A percentile compares a stretch with the other conserved stretches of the same genome.
Conservation (phyloP, 2,888 invertebrate species). For the Drosophila meridionalis region DNA sequence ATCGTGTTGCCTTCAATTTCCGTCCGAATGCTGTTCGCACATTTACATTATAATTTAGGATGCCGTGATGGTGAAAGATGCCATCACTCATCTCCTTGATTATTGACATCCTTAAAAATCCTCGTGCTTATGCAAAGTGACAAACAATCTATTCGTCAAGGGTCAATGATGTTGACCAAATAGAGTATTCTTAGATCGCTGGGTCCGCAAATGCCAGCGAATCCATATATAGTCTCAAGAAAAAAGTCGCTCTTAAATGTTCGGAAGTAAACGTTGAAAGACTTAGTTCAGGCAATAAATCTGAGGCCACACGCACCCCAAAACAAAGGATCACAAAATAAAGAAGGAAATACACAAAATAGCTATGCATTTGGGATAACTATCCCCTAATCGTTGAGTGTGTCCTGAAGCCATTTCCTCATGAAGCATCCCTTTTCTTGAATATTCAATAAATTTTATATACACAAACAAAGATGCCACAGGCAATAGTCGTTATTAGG, state of each 20-base stretch:
- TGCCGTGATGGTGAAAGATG: constrained; percentile 46
- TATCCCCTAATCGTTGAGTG: constrained; percentile 20
- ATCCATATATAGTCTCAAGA: constrained; percentile 37
- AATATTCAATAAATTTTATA: constrained; percentile 49
- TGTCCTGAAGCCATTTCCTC: constrained; percentile 20
- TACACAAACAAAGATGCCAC: constrained; percentile 27
- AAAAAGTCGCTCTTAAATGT: not conserved
- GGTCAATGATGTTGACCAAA: constrained; percentile 50
- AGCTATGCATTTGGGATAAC: constrained; percentile 38
- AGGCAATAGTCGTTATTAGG: constrained; percentile 52
- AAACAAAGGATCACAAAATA: constrained; percentile 53
- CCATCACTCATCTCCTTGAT: constrained; percentile 29
- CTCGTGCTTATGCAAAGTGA: constrained; percentile 31
- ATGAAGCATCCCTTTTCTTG: constrained; percentile 22
- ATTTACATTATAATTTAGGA: constrained; percentile 57
- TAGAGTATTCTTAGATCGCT: constrained; percentile 6
- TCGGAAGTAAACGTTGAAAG: constrained; percentile 28
- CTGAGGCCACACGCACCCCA: constrained; percentile 66
- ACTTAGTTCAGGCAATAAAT: constrained; percentile 70
- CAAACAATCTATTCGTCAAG: constrained; percentile 18
- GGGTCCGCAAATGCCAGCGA: constrained; percentile 27
- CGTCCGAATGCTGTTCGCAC: constrained; percentile 42
- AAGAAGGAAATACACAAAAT: constrained; percentile 54
- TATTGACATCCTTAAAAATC: constrained; percentile 22
- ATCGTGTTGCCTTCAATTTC: constrained; percentile 20